A percentile compares a stretch with the other conserved stretches of the same genome.
phyloP scores from a whole-genome alignment of 1,140 invertebrate species.

The Calephelis virginiensis region DNA sequence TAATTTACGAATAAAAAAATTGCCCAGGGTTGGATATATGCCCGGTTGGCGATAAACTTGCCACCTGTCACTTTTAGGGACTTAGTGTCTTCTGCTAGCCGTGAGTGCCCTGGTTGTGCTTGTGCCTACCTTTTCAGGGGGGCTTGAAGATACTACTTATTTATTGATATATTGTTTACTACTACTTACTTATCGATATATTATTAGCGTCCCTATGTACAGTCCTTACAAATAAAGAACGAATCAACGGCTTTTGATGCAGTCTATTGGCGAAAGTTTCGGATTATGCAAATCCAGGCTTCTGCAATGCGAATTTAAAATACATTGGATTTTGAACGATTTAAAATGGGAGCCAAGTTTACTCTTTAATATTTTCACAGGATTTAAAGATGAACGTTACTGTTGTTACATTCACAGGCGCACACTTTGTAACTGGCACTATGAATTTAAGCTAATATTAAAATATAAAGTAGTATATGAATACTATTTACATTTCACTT shows the following conservation, averaged over 20 bases:
- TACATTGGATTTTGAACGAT: conserved; percentile 2
- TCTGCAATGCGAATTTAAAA: conserved; percentile 4
- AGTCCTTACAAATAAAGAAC: neutral
- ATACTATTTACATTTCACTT: no score
- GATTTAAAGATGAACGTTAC: neutral
- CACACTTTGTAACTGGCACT: neutral
- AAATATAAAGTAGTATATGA: no score
- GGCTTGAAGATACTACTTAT: no score
- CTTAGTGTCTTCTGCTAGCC: no score
- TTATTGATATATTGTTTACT: no score
- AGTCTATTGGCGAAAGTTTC: conserved; percentile 6
- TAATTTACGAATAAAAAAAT: no score
- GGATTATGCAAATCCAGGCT: neutral
- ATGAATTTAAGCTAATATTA: neutral
- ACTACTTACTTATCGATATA: no score
- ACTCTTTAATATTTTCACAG: neutral
- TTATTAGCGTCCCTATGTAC: neutral
- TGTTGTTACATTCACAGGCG: conserved; percentile 1
- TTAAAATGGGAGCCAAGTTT: neutral
- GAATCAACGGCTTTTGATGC: conserved; percentile 12
- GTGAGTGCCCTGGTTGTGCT: no score
- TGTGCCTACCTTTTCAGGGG: no score
- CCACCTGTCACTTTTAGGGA: no score
- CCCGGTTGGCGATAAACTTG: no score
- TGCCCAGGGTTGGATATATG: no score